Conservation (phyloP, 2,113 vertebrate genomes). For the Dicerorhinus sumatrensis region DNA sequence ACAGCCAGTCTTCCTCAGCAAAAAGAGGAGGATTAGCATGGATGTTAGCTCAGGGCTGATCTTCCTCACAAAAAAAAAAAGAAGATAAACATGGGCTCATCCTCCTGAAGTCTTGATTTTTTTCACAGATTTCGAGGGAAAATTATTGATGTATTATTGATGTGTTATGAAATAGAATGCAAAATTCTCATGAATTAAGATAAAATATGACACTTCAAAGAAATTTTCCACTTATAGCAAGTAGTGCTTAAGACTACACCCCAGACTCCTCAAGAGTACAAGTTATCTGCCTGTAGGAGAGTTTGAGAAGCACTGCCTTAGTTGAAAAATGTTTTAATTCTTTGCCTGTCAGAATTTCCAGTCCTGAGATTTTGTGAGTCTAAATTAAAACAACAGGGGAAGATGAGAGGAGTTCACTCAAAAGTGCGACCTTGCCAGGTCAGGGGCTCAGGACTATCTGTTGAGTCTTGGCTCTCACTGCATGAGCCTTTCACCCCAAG, state of each 20-base stretch:
- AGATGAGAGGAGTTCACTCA: not conserved
- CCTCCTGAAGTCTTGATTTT: constrained; percentile 33
- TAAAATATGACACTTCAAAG: constrained; percentile 49
- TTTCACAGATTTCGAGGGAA: not conserved
- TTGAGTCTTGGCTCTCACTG: not conserved
- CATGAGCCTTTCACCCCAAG: constrained; percentile 37
- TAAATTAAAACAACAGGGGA: constrained; percentile 11
- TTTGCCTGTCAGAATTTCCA: constrained; percentile 46
- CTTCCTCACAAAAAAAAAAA: no score
- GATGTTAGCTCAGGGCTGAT: no score
- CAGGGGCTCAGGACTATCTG: not conserved
- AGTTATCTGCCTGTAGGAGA: not conserved
- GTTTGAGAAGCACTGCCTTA: constrained; percentile 53
- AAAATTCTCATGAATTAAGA: constrained; percentile 58
- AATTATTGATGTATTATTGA: not conserved
- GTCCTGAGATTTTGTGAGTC: constrained; percentile 30
- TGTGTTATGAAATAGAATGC: constrained; percentile 33
- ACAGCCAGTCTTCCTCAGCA: no score
- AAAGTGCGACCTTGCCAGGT: not conserved
- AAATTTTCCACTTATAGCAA: constrained; percentile 27
- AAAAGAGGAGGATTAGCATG: no score
- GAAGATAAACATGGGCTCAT: not conserved
- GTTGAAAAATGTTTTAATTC: constrained; percentile 55
- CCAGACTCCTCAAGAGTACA: not conserved
- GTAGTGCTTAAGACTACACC: not conserved